Conservation (phyloP, 2,113 vertebrate genomes). For the Jacana jacana region DNA sequence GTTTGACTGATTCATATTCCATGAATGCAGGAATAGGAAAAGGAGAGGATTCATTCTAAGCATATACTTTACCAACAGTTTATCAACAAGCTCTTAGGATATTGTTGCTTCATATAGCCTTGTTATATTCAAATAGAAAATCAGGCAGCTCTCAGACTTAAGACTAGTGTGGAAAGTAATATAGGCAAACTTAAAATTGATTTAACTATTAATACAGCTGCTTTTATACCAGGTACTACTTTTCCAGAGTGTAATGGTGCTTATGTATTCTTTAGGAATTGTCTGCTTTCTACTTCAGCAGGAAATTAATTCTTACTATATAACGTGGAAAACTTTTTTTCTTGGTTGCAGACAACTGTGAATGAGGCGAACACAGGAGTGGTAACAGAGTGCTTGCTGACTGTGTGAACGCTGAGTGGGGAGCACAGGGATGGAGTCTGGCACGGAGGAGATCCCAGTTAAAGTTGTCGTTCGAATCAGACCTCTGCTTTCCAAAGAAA, state of each 20-base stretch:
- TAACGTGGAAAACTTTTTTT: constrained; percentile 12
- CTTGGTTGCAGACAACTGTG: neutral
- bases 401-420: neutral
- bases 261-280: neutral
- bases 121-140: neutral
- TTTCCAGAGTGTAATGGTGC: neutral
- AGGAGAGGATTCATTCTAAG: neutral
- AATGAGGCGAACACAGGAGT: neutral
- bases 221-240: neutral
- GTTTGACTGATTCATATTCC: neutral
- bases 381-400: constrained; percentile 27
- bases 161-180: neutral
- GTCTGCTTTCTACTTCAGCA: neutral
- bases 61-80: neutral
- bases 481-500: constrained; percentile 86
- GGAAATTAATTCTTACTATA: neutral
- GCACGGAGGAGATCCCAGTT: constrained; percentile 83
- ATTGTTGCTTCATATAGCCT: neutral
- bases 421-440: neutral
- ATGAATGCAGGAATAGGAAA: neutral
- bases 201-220: neutral
- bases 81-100: neutral
- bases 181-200: neutral
- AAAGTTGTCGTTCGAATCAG: constrained; percentile 90
- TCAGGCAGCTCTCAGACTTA: neutral